These are phyloP conservation scores for Tetrapedia diversipes DNA, from an alignment of 2,888 invertebrate species.

Conservation along the genomic window DNA sequence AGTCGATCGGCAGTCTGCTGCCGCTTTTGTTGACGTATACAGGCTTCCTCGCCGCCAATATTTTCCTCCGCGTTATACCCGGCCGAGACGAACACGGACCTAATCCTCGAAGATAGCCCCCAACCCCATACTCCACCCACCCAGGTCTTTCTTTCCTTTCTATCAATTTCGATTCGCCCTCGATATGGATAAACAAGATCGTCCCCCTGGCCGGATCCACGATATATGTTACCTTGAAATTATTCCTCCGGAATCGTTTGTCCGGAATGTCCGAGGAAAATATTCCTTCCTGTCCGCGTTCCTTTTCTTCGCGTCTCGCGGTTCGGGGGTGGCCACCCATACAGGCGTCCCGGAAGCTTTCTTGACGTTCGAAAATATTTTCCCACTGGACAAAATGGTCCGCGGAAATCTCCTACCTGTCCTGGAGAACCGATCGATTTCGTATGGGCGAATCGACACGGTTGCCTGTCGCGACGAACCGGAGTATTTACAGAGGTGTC, in stretches of 20 bases:
- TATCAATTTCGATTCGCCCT: constrained; percentile 55
- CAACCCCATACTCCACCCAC: background rate
- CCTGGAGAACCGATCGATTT: constrained; percentile 13
- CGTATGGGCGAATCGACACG: constrained; percentile 16
- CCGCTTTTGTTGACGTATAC: constrained; percentile 58
- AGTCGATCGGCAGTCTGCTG: constrained; percentile 58
- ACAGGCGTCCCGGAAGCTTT: constrained; percentile 26
- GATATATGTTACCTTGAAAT: too few species aligned
- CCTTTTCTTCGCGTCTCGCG: constrained; percentile 21
- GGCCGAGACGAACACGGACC: constrained; percentile 26
- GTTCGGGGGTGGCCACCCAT: constrained; percentile 17
- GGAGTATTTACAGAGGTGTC: constrained; percentile 7
- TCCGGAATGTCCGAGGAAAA: constrained; percentile 22
- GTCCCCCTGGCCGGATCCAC: constrained; percentile 26
- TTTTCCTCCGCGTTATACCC: constrained; percentile 47
- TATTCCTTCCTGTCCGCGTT: constrained; percentile 12
- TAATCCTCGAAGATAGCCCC: constrained; percentile 51
- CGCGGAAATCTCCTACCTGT: constrained; percentile 1
- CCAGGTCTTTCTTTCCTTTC: constrained; percentile 30
- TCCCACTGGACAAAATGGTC: background rate
- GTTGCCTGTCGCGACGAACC: constrained; percentile 22
- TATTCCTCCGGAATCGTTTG: constrained; percentile 43
- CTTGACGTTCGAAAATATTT: constrained; percentile 21
- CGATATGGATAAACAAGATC: constrained; percentile 52
- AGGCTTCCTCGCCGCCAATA: constrained; percentile 47